These are phyloP conservation scores for Anas georgica DNA, from an alignment of 2,797 vertebrate genomes.

Conservation along the genomic window DNA sequence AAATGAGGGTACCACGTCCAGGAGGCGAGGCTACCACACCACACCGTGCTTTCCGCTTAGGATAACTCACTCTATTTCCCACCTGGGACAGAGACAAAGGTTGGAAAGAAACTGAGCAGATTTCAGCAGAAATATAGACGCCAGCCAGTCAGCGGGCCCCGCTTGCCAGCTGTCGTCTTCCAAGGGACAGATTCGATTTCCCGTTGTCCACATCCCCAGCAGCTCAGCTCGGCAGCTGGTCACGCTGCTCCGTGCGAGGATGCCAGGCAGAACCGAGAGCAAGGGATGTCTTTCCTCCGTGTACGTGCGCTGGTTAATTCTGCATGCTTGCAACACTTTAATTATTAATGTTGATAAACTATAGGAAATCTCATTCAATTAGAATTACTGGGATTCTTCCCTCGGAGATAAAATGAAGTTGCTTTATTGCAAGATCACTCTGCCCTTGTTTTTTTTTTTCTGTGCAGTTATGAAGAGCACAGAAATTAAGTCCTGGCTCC, in stretches of 20 bases:
- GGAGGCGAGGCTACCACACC: neutral
- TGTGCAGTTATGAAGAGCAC: neutral
- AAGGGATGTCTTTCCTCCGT: neutral
- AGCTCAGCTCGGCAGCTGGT: neutral
- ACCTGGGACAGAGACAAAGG: neutral
- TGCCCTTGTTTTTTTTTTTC: neutral
- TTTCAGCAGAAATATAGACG: neutral
- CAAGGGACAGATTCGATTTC: neutral
- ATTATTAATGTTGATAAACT: conserved; percentile 34
- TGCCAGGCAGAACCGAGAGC: neutral
- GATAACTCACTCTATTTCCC: neutral
- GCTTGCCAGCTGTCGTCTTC: neutral
- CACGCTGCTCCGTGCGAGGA: neutral
- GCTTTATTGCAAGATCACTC: neutral
- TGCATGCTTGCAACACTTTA: neutral
- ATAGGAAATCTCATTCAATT: conserved; percentile 35
- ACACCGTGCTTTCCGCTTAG: neutral
- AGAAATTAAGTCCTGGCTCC: neutral
- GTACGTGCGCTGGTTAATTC: neutral
- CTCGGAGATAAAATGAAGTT: conserved; percentile 15
- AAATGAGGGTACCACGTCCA: accelerated
- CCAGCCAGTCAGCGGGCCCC: neutral
- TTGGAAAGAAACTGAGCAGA: neutral
- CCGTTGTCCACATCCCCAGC: neutral
- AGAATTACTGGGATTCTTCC: neutral